These are phyloP conservation scores for Margarornis squamiger DNA, from an alignment of 2,797 vertebrate species.

Conservation along the genomic window DNA sequence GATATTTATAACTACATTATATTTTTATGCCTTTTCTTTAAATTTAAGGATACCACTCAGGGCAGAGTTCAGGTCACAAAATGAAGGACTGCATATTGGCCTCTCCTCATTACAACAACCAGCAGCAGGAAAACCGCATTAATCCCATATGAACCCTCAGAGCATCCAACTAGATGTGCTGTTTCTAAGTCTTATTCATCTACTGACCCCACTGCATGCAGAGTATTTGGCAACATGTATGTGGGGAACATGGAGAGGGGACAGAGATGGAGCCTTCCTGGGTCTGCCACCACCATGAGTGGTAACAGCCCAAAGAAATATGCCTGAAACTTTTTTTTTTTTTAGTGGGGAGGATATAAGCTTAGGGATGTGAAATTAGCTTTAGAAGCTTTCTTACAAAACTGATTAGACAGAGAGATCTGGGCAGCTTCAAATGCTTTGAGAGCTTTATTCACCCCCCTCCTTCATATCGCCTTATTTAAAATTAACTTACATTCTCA, in stretches of 20 bases:
- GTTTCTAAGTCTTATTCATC: not conserved
- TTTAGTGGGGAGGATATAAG: not conserved
- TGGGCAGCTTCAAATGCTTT: not conserved
- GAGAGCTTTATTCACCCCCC: not conserved
- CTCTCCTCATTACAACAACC: not conserved
- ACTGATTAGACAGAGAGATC: not conserved
- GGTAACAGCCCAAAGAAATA: not conserved
- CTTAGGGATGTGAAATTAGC: not conserved
- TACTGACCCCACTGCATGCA: fast-evolving
- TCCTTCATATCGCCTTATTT: constrained; percentile 56
- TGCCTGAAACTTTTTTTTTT: not conserved
- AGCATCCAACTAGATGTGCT: not conserved
- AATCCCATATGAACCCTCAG: not conserved
- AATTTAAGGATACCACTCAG: not conserved
- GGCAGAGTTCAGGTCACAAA: not conserved
- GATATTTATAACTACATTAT: not conserved
- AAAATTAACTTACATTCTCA: constrained; percentile 77
- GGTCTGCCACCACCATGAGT: not conserved
- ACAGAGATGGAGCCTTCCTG: not conserved
- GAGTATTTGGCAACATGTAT: not conserved
- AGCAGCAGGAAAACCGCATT: not conserved
- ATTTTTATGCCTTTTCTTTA: not conserved
- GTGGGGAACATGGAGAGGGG: not conserved
- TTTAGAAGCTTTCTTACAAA: constrained; percentile 17
- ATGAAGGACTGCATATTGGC: not conserved